Base-by-base conservation (phyloP, 2,797 vertebrate genomes). In the Rachycentron canadum region DNA sequence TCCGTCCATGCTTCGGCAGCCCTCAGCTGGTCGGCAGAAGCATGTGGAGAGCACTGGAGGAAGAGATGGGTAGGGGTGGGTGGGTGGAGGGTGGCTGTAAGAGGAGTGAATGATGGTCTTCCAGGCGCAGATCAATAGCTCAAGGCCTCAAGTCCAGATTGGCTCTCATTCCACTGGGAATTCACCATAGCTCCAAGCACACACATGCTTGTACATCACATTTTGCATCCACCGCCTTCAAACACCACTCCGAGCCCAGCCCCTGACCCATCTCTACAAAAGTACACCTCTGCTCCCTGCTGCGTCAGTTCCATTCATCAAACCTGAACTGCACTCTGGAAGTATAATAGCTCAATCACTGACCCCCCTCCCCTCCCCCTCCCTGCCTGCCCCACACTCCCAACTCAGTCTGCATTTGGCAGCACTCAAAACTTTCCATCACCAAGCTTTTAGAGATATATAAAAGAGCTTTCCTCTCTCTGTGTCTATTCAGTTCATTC, bases 61-160 rank as follows among this genome's bases (percentile, higher is more conserved):
- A 32, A 34, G 38, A 72, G 58, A 38, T 32, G 38, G 13, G 30
- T 32, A 3, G 7, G 32, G 3, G 6, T 26, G 21, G 25, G 49
- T 28, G 38, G 40, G 55, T 21, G 59, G 69, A 52, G 43, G 41
- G 30, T 47, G 41, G 58, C 28, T 66, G 43, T 36, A 32, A 38
- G 62, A 78, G 21, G 25, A 72, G 76, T 55, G 80, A 90, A 78
- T 65, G 82, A 88, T 83, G 77, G 78, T 69, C 45, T 73, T 85
- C 26, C 61, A 73, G 76, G 79, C 60, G 78, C 62, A 92, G 90
- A 95, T 95, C 91, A 84, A 93, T 96, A 93, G 73, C 90, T 88
- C 74, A 83, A 91, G 93, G 92, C 73, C 64, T 89, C 64, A 52
- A 85, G 67, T 57, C 91, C 89, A 94, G 90, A 92, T 91, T 94